Conservation (phyloP, 2,113 vertebrate species). For the Solea senegalensis region DNA sequence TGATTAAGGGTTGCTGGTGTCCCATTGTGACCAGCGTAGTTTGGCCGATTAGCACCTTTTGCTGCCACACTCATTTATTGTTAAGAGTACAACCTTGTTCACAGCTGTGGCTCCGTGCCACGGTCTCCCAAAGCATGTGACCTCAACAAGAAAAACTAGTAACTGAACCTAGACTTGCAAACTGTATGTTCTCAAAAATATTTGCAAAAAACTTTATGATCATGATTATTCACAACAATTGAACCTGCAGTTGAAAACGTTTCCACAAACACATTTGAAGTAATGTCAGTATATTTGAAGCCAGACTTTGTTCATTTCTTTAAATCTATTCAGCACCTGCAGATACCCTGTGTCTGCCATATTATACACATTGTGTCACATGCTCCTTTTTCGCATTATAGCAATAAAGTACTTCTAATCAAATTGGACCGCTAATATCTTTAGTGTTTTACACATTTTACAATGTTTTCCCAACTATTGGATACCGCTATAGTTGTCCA, state of each 20-base stretch:
- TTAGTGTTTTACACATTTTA: neutral
- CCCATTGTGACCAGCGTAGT: constrained; percentile 70
- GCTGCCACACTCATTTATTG: constrained; percentile 71
- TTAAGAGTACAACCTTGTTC: constrained; percentile 51
- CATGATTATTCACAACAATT: too few species aligned
- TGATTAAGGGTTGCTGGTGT: constrained; percentile 74
- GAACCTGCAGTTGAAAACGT: too few species aligned
- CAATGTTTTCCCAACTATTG: too few species aligned
- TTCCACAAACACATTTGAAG: too few species aligned
- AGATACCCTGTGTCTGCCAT: neutral
- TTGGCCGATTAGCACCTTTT: constrained; percentile 74
- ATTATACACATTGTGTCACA: neutral
- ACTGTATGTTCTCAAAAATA: neutral
- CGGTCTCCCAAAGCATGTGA: constrained; percentile 31
- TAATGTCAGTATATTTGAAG: too few species aligned
- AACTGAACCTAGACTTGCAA: too few species aligned
- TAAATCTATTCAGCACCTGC: neutral
- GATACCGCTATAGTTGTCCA: neutral
- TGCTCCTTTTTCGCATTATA: neutral
- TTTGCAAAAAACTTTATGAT: too few species aligned
- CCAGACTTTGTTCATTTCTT: too few species aligned
- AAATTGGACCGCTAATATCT: neutral
- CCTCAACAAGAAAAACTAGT: constrained; percentile 24
- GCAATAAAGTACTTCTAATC: neutral
- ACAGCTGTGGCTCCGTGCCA: constrained; percentile 38